These are phyloP conservation scores for Fulmarus glacialis DNA, from an alignment of 2,113 vertebrate genomes.

Conservation along the genomic window DNA sequence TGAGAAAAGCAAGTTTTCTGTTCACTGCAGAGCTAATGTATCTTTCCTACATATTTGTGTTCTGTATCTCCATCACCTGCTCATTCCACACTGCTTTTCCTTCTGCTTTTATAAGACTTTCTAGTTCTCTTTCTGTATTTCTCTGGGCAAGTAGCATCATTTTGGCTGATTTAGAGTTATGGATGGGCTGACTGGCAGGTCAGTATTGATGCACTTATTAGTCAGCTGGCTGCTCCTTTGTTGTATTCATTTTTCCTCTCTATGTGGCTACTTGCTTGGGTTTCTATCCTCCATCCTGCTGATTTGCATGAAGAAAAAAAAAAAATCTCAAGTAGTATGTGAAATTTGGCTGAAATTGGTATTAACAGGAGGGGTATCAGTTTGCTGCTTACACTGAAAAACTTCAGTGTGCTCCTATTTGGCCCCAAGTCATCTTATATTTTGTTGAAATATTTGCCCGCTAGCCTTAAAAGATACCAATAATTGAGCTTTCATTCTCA, in stretches of 20 bases:
- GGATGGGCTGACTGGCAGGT: background rate
- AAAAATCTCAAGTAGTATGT: background rate
- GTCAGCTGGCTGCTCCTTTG: background rate
- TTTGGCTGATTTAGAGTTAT: background rate
- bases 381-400: background rate
- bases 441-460: background rate
- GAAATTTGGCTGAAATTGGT: background rate
- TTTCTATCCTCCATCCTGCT: background rate
- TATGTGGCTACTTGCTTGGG: fast-evolving
- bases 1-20: background rate
- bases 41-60: background rate
- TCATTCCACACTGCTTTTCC: background rate
- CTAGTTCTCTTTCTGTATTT: background rate
- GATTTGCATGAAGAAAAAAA: background rate
- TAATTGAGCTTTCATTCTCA: background rate
- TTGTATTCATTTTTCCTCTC: background rate
- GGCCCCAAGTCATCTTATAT: background rate
- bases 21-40: background rate
- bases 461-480: background rate
- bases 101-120: background rate
- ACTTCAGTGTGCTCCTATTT: background rate
- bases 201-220: background rate
- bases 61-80: background rate
- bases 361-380: background rate
- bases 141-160: background rate